Evolutionary conservation across 2,888 invertebrate genomes (phyloP), one percentile per base, ranked within the genome.

Genomic region (Agriopis aurantiaria): DNA sequence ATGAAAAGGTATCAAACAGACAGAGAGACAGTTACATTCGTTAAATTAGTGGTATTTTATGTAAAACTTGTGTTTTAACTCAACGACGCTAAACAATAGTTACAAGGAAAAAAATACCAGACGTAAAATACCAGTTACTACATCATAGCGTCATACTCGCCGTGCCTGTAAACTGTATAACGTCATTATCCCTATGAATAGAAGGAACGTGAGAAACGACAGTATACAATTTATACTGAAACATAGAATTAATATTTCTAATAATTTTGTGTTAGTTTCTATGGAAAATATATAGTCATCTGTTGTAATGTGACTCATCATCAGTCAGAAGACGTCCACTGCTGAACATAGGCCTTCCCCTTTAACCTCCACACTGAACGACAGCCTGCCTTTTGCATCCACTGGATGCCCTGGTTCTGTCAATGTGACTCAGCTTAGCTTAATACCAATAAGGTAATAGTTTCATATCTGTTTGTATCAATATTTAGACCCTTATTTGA

Each of bases 171-270:
- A 23, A 2, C 3, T 14, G 8, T 14, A 14, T 58, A 8, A 59
- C 48, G 59, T 59, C 46, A 46, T 59, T 6, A 46, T 48, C 33
- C 58, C 46, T 17, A 46, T 58, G 58, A 58, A 45, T 46, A 45
- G 40, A 10, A 33, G 46, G 46, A 59, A 43, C 46, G n/a, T 45
- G 46, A 46, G 8, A n/a, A 6, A 10, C 48, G 40, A 14, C 60
- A 40, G n/a, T 9, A 45, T 6, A 45, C 23, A n/a, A 8, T 45
- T 53, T 8, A 6, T 43, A 55, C 8, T 55, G 9, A 53, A 23
- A 55, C 41, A 9, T 8, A 6, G 41, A n/a, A 56, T 56, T 4
- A 41, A 10, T 56, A 56, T 10, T 33, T 53, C 11, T 12, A 43
- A 56, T 43, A n/a, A 14, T 56, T 43, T 43, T 43, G 41, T 43